Conservation (phyloP, 2,113 vertebrate genomes). For the Sylvilagus bachmani region DNA sequence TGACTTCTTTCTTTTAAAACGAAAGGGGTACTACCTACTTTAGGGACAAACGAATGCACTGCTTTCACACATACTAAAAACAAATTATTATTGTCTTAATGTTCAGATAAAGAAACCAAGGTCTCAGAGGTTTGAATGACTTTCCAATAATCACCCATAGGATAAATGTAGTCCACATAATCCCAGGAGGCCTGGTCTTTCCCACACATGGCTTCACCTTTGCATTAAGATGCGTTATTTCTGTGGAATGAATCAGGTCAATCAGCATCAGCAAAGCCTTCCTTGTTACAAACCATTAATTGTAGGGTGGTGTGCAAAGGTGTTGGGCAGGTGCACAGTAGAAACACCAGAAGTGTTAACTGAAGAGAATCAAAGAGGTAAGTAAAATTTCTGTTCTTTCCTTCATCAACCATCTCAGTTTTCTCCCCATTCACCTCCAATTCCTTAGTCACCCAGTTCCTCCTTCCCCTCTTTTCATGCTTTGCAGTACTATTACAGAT, state of each 20-base stretch:
- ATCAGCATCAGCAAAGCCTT: neutral
- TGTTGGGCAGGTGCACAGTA: neutral
- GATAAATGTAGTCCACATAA: neutral
- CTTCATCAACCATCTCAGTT: neutral
- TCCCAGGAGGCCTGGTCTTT: neutral
- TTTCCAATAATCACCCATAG: neutral
- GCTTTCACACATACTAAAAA: neutral
- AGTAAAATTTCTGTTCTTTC: conserved; percentile 13
- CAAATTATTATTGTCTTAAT: neutral
- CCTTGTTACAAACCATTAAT: neutral
- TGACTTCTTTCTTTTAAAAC: neutral
- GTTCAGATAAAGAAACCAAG: neutral
- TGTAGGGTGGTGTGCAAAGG: neutral
- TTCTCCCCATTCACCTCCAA: conserved; percentile 17
- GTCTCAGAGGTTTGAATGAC: neutral
- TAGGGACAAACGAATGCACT: neutral
- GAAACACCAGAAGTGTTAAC: neutral
- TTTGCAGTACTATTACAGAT: too few species aligned
- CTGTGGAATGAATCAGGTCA: neutral
- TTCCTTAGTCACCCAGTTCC: conserved; percentile 46
- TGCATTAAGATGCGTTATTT: neutral
- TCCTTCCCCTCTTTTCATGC: conserved; percentile 21
- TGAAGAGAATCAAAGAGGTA: neutral
- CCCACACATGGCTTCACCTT: neutral
- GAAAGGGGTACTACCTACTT: neutral